Conservation (phyloP, 1,140 invertebrate species). For the Dolichoris vasculosae region DNA sequence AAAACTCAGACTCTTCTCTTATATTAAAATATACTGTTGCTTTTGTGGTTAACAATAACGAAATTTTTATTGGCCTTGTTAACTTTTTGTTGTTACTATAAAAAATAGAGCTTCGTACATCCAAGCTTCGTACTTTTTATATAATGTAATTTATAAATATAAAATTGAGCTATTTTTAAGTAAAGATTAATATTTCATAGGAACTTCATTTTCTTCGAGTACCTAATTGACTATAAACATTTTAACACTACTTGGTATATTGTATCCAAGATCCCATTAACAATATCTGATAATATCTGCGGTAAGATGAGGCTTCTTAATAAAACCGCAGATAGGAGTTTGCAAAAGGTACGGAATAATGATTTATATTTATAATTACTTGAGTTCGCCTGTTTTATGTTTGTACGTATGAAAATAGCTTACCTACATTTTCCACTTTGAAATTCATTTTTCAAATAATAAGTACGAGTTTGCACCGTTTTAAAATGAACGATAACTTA, state of each 20-base stretch:
- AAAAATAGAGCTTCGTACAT: neutral
- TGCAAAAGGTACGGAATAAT: neutral
- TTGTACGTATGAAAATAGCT: neutral
- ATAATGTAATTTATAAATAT: too few relatives aligned
- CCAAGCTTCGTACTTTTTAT: too few relatives aligned
- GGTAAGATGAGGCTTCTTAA: neutral
- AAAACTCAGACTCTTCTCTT: neutral
- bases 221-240: neutral
- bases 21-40: neutral
- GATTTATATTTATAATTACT: slow-evolving; percentile 3
- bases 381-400: neutral
- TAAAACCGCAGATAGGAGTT: neutral
- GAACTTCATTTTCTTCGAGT: neutral
- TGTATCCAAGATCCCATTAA: neutral
- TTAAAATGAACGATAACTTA: neutral
- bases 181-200: too few relatives aligned
- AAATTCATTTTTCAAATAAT: neutral
- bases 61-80: neutral
- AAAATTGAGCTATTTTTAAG: too few relatives aligned
- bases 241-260: neutral
- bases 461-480: neutral
- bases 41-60: neutral
- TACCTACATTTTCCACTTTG: neutral
- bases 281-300: neutral
- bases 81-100: neutral